Evolutionary conservation across 2,888 invertebrate species (phyloP).

Genomic region (Ophraella communa): DNA sequence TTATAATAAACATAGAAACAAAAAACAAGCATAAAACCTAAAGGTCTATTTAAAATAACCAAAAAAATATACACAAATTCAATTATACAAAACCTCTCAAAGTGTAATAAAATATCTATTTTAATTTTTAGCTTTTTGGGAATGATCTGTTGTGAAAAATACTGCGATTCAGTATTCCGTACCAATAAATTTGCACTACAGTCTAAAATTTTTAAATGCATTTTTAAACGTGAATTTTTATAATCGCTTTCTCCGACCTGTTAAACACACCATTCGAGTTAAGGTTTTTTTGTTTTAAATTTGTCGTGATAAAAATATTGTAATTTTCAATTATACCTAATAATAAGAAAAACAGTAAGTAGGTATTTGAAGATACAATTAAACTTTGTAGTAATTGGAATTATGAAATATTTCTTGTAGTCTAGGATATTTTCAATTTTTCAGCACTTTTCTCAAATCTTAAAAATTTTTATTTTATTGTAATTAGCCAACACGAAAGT

Average conservation of each 20-base stretch:
- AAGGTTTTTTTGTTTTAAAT: background rate
- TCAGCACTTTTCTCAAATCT: too few relatives aligned
- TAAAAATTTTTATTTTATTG: too few relatives aligned
- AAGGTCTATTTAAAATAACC: background rate
- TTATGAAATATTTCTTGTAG: too few relatives aligned
- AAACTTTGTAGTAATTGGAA: too few relatives aligned
- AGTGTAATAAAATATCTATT: background rate
- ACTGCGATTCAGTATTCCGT: conserved; percentile 20
- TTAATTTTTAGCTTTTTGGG: background rate
- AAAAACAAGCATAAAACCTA: too few relatives aligned
- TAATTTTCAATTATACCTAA: background rate
- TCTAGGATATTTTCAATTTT: too few relatives aligned
- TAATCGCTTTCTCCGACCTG: conserved; percentile 1
- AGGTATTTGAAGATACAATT: too few relatives aligned
- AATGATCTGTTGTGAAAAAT: background rate
- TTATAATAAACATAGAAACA: background rate
- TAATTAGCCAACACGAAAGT: too few relatives aligned
- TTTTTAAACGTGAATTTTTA: conserved; percentile 10
- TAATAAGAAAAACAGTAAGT: background rate
- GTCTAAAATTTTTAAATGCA: conserved; percentile 7
- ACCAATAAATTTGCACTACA: conserved; percentile 15
- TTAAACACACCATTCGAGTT: conserved; percentile 18
- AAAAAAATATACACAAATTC: background rate
- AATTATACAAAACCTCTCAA: too few relatives aligned
- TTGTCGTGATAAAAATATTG: background rate